Evolutionary conservation across 2,888 invertebrate genomes (phyloP).

Genomic region (Malthinus flaveolus): DNA sequence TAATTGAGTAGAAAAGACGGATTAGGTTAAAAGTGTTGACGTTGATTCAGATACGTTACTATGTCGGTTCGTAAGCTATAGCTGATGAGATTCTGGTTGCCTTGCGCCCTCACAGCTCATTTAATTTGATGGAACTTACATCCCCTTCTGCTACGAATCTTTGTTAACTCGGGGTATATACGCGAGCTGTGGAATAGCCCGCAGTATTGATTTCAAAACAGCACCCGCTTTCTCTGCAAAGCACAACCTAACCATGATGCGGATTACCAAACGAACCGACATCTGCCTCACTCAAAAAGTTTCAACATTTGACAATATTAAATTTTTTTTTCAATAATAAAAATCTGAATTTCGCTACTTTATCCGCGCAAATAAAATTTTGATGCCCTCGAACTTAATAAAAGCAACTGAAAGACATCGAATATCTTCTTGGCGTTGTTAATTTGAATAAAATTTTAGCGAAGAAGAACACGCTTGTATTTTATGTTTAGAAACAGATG

Average conservation of each 20-base stretch:
- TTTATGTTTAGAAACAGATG: too few relatives aligned
- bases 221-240: constrained; percentile 16
- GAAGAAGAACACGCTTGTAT: too few relatives aligned
- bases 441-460: too few relatives aligned
- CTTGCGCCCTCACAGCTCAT: constrained; percentile 30
- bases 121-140: constrained; percentile 34
- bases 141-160: constrained; percentile 24
- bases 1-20: constrained; percentile 11
- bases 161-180: constrained; percentile 27
- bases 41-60: constrained; percentile 15
- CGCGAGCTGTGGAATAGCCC: constrained; percentile 36
- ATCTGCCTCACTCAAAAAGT: constrained; percentile 10
- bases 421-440: too few relatives aligned
- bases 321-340: too few relatives aligned
- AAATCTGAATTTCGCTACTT: too few relatives aligned
- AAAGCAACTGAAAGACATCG: too few relatives aligned
- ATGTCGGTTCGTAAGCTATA: constrained; percentile 27
- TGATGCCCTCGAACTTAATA: too few relatives aligned
- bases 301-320: neutral
- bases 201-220: constrained; percentile 39
- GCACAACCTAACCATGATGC: constrained; percentile 9
- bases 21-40: constrained; percentile 16
- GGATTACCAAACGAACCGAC: constrained; percentile 18
- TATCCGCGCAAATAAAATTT: too few relatives aligned
- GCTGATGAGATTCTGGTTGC: constrained; percentile 26